phyloP scores from a whole-genome alignment of 2,888 invertebrate genomes.

The Hanleya hanleyi region DNA sequence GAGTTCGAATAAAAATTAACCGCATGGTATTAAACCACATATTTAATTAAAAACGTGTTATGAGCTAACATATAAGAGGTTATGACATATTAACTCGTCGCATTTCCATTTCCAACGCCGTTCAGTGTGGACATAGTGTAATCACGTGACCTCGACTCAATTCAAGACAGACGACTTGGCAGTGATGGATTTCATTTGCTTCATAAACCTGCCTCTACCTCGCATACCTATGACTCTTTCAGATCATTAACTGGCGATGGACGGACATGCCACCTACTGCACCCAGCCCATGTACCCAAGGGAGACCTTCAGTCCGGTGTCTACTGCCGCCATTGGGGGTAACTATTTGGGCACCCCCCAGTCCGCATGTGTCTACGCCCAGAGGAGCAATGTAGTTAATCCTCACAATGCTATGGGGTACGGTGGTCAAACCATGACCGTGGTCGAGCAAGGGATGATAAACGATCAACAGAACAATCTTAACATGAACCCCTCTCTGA shows the following conservation, averaged over 20 bases:
- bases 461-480: slow-evolving; percentile 29
- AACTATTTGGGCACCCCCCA: neutral
- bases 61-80: no score
- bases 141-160: neutral
- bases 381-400: neutral
- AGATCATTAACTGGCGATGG: slow-evolving; percentile 41
- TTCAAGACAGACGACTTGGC: neutral
- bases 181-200: neutral
- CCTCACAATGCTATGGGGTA: slow-evolving; percentile 36
- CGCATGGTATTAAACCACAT: no score
- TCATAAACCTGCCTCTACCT: neutral
- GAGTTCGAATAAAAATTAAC: no score
- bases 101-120: no score
- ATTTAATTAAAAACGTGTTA: no score
- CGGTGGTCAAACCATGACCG: slow-evolving; percentile 64
- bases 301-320: slow-evolving; percentile 37
- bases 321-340: slow-evolving; percentile 23
- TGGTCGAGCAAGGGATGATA: slow-evolving; percentile 57
- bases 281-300: slow-evolving; percentile 51
- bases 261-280: slow-evolving; percentile 55
- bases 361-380: neutral
- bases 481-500: slow-evolving; percentile 19
- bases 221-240: neutral
- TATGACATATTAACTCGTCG: no score
- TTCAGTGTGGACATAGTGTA: neutral